Conservation (phyloP, 1,140 invertebrate genomes). For the Leptinotarsa defecta region DNA sequence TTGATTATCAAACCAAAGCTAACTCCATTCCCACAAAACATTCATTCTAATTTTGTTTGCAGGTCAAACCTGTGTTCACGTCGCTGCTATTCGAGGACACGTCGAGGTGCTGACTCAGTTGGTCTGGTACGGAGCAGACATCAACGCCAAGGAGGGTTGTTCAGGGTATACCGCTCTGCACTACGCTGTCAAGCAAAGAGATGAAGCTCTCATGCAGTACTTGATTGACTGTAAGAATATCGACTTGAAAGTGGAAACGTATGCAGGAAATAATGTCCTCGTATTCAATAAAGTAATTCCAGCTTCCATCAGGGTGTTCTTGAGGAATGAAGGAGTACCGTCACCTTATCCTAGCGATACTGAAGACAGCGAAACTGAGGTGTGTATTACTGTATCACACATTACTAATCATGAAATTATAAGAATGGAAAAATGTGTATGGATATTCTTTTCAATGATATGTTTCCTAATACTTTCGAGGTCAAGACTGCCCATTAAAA, state of each 20-base stretch:
- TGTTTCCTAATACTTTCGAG: background rate
- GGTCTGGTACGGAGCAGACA: slow-evolving; percentile 75
- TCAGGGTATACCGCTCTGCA: slow-evolving; percentile 81
- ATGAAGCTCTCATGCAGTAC: slow-evolving; percentile 67
- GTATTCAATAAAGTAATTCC: slow-evolving; percentile 41
- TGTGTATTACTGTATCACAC: slow-evolving; percentile 23
- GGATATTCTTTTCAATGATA: background rate
- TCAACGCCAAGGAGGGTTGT: slow-evolving; percentile 79
- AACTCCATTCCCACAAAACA: no score
- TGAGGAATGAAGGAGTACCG: slow-evolving; percentile 42
- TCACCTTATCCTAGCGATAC: slow-evolving; percentile 50
- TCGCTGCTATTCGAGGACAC: no score
- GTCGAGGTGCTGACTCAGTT: slow-evolving; percentile 65
- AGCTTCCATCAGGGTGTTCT: slow-evolving; percentile 31
- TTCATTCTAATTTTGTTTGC: no score
- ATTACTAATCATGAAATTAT: background rate
- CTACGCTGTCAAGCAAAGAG: slow-evolving; percentile 74
- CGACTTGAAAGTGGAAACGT: slow-evolving; percentile 43
- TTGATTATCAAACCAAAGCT: no score
- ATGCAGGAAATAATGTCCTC: slow-evolving; percentile 45
- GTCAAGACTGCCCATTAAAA: background rate
- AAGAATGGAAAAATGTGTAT: background rate
- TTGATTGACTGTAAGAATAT: slow-evolving; percentile 66
- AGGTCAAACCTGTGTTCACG: no score
- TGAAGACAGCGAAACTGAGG: slow-evolving; percentile 42